Evolutionary conservation across 2,113 vertebrate genomes (phyloP).

Genomic region (Vidua chalybeata): DNA sequence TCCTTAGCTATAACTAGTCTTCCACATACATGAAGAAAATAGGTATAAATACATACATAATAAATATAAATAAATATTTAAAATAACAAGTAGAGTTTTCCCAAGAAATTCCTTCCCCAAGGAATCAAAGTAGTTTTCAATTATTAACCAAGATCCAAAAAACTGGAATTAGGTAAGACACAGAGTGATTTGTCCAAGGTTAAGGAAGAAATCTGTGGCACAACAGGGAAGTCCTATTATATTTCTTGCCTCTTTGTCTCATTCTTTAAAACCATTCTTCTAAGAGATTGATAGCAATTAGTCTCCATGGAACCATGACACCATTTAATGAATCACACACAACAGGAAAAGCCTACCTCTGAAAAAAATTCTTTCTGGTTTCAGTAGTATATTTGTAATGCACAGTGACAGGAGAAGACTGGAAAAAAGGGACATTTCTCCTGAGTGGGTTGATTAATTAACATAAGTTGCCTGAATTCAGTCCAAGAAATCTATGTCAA

Average conservation of each 20-base stretch:
- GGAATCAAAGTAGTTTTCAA: not conserved
- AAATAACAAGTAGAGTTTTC: not conserved
- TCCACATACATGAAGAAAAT: not conserved
- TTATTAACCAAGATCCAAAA: not conserved
- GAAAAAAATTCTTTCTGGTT: slow-evolving; percentile 33
- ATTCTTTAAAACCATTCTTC: not conserved
- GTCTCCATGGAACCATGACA: slow-evolving; percentile 21
- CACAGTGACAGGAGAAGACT: slow-evolving; percentile 27
- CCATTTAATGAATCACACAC: slow-evolving; percentile 28
- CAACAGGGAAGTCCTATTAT: not conserved
- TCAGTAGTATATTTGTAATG: slow-evolving; percentile 46
- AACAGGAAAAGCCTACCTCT: slow-evolving; percentile 25
- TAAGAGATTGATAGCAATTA: slow-evolving; percentile 40
- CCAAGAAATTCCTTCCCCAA: not conserved
- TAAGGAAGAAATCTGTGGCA: not conserved
- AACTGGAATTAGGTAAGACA: not conserved
- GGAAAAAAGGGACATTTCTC: slow-evolving; percentile 40
- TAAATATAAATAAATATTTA: not conserved
- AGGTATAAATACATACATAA: not conserved
- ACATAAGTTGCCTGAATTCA: slow-evolving; percentile 16
- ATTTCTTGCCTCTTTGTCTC: not conserved
- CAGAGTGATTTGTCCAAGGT: not conserved
- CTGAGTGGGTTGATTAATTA: slow-evolving; percentile 48
- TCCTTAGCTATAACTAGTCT: not conserved
- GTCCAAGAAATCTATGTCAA: slow-evolving; percentile 27